Conservation (phyloP, 2,113 vertebrate genomes). For the Todiramphus chloris region DNA sequence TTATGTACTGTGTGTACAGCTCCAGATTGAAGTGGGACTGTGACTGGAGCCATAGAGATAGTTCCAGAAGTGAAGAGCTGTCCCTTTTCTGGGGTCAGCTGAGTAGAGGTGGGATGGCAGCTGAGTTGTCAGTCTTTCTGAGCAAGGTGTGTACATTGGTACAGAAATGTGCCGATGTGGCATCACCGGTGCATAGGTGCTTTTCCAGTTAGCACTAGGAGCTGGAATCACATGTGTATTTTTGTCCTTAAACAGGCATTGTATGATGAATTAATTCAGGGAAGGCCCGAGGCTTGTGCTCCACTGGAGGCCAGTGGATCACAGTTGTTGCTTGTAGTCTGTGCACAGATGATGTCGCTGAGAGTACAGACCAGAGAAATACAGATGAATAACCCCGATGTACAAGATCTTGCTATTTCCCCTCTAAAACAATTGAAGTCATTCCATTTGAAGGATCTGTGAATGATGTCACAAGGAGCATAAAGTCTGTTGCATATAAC, state of each 20-base stretch:
- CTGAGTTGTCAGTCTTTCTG: neutral
- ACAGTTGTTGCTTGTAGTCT: neutral
- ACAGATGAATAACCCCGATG: accelerated
- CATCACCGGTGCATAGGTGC: too few relatives aligned
- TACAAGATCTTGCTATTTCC: neutral
- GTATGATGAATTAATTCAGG: neutral
- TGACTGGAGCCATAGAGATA: too few relatives aligned
- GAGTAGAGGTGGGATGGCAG: neutral
- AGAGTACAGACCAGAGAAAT: neutral
- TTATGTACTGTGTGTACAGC: neutral
- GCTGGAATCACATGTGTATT: neutral
- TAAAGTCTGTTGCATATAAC: neutral
- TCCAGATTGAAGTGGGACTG: neutral
- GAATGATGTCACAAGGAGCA: neutral
- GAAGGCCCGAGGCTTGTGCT: neutral
- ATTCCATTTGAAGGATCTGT: neutral
- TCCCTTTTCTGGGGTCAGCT: neutral
- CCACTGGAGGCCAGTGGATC: neutral
- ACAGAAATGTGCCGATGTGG: too few relatives aligned
- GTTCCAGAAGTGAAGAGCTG: neutral
- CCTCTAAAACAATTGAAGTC: neutral
- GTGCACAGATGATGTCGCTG: neutral
- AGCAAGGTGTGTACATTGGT: accelerated
- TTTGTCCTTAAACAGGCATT: neutral
- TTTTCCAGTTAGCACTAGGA: neutral